Conservation (phyloP, 2,797 vertebrate species). For the Sebastes oblongus region DNA sequence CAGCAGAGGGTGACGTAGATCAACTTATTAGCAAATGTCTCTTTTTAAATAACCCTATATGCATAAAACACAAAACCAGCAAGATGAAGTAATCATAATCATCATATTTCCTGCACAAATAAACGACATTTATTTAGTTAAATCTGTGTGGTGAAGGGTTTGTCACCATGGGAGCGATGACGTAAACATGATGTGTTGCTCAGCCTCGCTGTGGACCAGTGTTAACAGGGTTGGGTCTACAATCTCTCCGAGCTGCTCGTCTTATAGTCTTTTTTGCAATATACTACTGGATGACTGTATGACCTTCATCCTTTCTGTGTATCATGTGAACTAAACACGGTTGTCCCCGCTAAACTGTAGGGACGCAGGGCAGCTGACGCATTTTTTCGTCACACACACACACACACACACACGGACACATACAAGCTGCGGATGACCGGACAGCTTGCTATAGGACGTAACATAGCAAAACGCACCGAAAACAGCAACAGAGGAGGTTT, state of each 20-base stretch:
- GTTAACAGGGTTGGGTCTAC: conserved; percentile 10
- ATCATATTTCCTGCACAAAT: neutral
- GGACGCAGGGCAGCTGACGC: conserved; percentile 53
- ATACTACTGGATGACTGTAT: neutral
- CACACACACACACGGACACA: neutral
- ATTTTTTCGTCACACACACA: conserved; percentile 14
- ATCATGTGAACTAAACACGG: conserved; percentile 4
- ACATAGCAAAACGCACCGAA: conserved; percentile 18
- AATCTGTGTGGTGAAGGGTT: neutral
- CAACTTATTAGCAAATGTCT: neutral
- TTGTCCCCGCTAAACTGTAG: neutral
- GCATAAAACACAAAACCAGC: neutral
- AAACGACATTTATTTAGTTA: neutral
- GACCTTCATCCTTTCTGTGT: neutral
- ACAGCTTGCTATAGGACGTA: conserved; percentile 22
- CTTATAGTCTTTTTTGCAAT: neutral
- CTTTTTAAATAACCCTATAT: neutral
- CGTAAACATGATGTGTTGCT: conserved; percentile 4
- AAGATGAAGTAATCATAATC: too few species aligned
- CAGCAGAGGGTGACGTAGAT: conserved; percentile 16
- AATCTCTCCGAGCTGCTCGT: neutral
- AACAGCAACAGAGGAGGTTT: neutral
- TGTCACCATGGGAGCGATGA: neutral
- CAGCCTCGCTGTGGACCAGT: neutral
- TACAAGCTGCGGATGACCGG: conserved; percentile 31